These are phyloP conservation scores for Oreochromis aureus DNA, from an alignment of 2,113 vertebrate species.

Conservation along the genomic window DNA sequence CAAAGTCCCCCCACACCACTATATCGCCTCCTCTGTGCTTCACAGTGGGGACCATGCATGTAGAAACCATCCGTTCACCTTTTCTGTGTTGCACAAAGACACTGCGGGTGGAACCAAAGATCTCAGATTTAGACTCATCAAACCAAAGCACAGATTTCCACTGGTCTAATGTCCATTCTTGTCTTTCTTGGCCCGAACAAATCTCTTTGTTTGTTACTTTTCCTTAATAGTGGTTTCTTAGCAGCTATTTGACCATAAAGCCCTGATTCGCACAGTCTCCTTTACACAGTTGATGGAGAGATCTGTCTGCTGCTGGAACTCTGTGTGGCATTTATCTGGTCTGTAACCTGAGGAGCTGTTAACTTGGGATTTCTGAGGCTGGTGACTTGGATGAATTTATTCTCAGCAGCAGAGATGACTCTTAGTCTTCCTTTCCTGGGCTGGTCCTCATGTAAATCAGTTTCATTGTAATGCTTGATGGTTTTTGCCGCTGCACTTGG, in stretches of 20 bases:
- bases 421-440: not conserved
- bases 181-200: not conserved
- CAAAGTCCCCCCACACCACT: not conserved
- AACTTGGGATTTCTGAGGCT: not conserved
- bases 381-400: not conserved
- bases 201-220: not conserved
- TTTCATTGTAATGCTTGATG: not conserved
- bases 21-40: not conserved
- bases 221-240: not conserved
- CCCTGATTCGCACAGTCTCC: not conserved
- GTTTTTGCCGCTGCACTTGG: not conserved
- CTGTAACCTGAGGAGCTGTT: not conserved
- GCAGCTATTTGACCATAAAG: not conserved
- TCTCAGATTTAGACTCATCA: not conserved
- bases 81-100: not conserved
- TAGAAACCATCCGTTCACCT: not conserved
- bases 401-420: not conserved
- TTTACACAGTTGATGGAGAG: not conserved
- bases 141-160: not conserved
- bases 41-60: not conserved
- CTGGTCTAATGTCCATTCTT: not conserved
- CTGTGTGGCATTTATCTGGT: not conserved
- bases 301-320: not conserved
- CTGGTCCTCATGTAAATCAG: not conserved
- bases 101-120: not conserved